A percentile compares a stretch with the other conserved stretches of the same genome.
These are phyloP conservation scores for Stomatorhinus walkeri DNA, from an alignment of 2,797 vertebrate genomes.

Conservation along the genomic window DNA sequence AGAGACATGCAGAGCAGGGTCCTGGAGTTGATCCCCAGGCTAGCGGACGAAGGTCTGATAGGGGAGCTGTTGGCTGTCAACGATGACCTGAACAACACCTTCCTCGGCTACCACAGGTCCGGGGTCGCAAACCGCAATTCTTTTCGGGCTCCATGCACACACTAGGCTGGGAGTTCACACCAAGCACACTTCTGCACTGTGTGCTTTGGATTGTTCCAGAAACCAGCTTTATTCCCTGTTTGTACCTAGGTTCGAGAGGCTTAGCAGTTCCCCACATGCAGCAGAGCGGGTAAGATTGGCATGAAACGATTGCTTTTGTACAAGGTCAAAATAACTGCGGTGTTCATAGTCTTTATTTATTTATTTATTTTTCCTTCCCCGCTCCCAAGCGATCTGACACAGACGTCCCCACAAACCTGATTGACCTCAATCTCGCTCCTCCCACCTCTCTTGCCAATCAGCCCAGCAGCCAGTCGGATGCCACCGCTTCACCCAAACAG, in stretches of 20 bases:
- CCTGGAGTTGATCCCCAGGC: constrained; percentile 81
- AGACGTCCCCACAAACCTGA: constrained; percentile 45
- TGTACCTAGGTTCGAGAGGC: constrained; percentile 76
- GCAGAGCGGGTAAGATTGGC: constrained; percentile 42
- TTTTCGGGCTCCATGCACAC: background rate
- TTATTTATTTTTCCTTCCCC: background rate
- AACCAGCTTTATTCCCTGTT: constrained; percentile 11
- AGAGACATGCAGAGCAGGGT: constrained; percentile 91
- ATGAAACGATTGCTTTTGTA: background rate
- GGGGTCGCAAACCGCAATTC: too few species aligned
- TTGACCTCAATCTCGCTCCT: constrained; percentile 55
- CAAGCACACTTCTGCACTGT: background rate
- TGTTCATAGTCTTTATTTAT: background rate
- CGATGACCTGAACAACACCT: constrained; percentile 89
- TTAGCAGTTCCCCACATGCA: constrained; percentile 64
- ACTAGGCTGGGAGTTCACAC: background rate
- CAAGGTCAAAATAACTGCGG: background rate
- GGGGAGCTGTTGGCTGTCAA: constrained; percentile 87
- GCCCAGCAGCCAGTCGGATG: constrained; percentile 44
- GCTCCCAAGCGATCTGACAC: constrained; percentile 36
- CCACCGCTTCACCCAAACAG: constrained; percentile 51
- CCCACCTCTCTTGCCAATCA: constrained; percentile 27
- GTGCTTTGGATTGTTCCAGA: background rate
- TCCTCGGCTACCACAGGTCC: constrained; percentile 78
- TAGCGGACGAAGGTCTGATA: constrained; percentile 76